Percentiles rank a stretch among this genome's conserved stretches.
Evolutionary conservation across 2,797 vertebrate species (phyloP).

Genomic region (Anableps anableps): DNA sequence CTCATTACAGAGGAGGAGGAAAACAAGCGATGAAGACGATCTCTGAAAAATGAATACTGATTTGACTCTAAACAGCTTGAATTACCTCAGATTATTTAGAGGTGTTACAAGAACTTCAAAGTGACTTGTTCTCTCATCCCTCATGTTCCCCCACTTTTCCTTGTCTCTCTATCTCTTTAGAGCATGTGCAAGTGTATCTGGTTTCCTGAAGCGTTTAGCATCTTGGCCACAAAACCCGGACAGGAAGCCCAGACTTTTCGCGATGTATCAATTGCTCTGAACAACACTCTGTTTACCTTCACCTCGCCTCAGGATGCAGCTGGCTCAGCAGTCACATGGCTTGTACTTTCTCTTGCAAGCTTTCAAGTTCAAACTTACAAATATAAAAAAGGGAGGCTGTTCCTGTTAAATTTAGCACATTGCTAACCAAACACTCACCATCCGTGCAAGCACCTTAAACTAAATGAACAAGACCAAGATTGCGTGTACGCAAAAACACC

Average conservation of each 20-base stretch:
- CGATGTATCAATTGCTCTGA: conserved; percentile 82
- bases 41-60: conserved; percentile 56
- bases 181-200: conserved; percentile 80
- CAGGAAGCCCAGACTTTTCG: conserved; percentile 88
- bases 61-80: conserved; percentile 46
- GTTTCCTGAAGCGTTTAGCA: conserved; percentile 86
- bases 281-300: conserved; percentile 73
- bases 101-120: conserved; percentile 13
- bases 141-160: conserved; percentile 27
- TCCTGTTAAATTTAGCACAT: conserved; percentile 31
- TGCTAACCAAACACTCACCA: conserved; percentile 39
- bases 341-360: conserved; percentile 57
- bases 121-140: conserved; percentile 19
- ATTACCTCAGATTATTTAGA: conserved; percentile 38
- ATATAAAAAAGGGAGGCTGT: conserved; percentile 19
- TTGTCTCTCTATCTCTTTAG: conserved; percentile 65
- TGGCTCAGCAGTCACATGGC: conserved; percentile 75
- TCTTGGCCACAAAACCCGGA: conserved; percentile 82
- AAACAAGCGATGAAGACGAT: conserved; percentile 58
- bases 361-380: conserved; percentile 48
- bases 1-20: conserved; percentile 70
- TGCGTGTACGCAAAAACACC: conserved; percentile 19
- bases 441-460: conserved; percentile 41
- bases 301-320: conserved; percentile 69
- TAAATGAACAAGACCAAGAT: conserved; percentile 42